Conservation (phyloP, 2,113 vertebrate species). For the Toxotes jaculatrix region DNA sequence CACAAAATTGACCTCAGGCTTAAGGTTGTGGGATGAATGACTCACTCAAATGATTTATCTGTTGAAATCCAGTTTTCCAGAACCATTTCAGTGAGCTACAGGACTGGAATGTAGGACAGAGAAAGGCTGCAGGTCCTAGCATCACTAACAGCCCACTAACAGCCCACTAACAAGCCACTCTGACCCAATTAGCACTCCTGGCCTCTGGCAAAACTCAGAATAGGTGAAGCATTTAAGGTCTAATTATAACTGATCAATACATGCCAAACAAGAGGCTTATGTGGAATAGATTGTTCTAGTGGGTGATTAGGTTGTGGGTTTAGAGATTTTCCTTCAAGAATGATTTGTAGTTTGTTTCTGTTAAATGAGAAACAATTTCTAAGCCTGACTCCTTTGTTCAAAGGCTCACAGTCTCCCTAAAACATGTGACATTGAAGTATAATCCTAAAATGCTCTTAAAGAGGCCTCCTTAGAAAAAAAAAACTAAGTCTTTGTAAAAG, state of each 20-base stretch:
- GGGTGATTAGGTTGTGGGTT: background rate
- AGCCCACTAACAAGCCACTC: conserved; percentile 43
- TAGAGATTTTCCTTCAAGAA: background rate
- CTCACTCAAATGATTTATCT: conserved; percentile 49
- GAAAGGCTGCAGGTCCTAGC: conserved; percentile 51
- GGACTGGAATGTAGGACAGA: conserved; percentile 65
- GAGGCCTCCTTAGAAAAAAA: background rate
- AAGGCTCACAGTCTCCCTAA: background rate
- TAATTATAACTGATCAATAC: conserved; percentile 41
- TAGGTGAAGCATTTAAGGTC: conserved; percentile 46
- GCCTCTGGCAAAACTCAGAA: conserved; percentile 42
- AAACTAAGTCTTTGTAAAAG: too few relatives aligned
- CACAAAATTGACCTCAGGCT: background rate
- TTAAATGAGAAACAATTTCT: background rate
- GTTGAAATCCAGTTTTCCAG: conserved; percentile 55
- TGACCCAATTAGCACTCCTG: conserved; percentile 64
- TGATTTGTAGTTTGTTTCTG: background rate
- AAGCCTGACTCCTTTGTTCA: background rate
- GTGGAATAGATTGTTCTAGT: background rate
- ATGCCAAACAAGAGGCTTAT: background rate
- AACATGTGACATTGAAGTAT: background rate
- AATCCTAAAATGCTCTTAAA: background rate
- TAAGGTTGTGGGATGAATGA: conserved; percentile 33
- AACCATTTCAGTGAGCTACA: conserved; percentile 31
- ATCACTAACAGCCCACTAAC: conserved; percentile 29